These are phyloP conservation scores for Myotis vivesi DNA, from an alignment of 2,797 vertebrate genomes.

Conservation along the genomic window DNA sequence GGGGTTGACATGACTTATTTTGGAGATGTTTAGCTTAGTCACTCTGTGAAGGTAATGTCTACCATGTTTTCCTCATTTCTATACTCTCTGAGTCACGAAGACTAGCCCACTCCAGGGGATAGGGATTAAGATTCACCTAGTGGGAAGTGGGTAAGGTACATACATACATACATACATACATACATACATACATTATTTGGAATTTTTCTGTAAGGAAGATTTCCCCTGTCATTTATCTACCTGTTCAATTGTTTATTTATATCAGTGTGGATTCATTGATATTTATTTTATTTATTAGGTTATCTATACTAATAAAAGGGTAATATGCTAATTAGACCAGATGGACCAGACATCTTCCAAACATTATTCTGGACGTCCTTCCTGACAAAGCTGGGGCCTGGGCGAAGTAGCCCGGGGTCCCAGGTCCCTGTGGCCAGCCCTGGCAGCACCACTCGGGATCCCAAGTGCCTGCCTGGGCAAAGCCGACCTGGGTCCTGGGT, in stretches of 20 bases:
- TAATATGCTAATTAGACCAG: no score
- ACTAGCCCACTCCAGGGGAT: not conserved
- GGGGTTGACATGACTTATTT: no score
- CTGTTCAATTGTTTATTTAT: not conserved
- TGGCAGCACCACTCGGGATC: no score
- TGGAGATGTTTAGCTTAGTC: not conserved
- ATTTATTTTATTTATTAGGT: not conserved
- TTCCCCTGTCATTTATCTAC: not conserved
- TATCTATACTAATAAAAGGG: not conserved
- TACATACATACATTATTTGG: not conserved
- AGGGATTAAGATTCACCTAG: not conserved
- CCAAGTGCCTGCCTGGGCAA: no score
- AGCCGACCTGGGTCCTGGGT: no score
- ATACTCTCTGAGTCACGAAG: not conserved
- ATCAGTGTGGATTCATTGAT: not conserved
- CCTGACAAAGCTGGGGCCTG: no score
- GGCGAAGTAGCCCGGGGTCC: fast-evolving
- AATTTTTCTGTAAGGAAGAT: not conserved
- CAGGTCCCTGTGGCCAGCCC: no score
- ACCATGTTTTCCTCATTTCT: not conserved
- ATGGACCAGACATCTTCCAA: no score
- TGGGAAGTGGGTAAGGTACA: not conserved
- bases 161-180: not conserved
- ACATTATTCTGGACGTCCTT: no score
- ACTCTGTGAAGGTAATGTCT: not conserved